These are phyloP conservation scores for Opisthocomus hoazin DNA, from an alignment of 2,113 vertebrate genomes.

Conservation along the genomic window DNA sequence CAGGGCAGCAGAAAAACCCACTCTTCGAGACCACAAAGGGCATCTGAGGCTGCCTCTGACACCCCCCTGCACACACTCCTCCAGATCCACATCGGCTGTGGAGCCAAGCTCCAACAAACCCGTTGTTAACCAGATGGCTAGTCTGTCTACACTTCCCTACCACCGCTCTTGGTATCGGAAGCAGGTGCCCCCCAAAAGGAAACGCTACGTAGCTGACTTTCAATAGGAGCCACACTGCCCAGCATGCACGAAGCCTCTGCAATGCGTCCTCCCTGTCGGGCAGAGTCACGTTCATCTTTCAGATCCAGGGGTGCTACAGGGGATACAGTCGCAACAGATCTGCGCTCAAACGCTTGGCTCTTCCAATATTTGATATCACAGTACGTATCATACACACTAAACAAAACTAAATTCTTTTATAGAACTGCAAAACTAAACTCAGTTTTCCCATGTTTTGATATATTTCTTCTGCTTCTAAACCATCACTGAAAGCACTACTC, in stretches of 20 bases:
- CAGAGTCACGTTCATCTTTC: background rate
- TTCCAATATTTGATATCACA: background rate
- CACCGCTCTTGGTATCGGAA: background rate
- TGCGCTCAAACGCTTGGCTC: background rate
- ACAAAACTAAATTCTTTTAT: background rate
- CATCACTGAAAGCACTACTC: background rate
- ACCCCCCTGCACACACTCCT: accelerated
- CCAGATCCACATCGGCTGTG: accelerated
- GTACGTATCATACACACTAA: background rate
- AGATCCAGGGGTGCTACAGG: background rate
- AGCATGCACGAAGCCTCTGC: background rate
- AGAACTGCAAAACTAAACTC: background rate
- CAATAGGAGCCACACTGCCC: background rate
- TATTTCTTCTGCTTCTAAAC: background rate
- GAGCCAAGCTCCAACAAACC: background rate
- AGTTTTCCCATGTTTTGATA: background rate
- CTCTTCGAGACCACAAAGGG: background rate
- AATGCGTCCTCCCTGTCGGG: background rate
- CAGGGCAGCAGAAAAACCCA: background rate
- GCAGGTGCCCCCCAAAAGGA: background rate
- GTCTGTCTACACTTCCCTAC: background rate
- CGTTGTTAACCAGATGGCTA: background rate
- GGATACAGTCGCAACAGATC: background rate
- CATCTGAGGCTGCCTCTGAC: background rate
- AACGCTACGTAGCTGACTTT: accelerated